Evolutionary conservation across 2,113 vertebrate genomes (phyloP).

Genomic region (Cebidichthys violaceus): DNA sequence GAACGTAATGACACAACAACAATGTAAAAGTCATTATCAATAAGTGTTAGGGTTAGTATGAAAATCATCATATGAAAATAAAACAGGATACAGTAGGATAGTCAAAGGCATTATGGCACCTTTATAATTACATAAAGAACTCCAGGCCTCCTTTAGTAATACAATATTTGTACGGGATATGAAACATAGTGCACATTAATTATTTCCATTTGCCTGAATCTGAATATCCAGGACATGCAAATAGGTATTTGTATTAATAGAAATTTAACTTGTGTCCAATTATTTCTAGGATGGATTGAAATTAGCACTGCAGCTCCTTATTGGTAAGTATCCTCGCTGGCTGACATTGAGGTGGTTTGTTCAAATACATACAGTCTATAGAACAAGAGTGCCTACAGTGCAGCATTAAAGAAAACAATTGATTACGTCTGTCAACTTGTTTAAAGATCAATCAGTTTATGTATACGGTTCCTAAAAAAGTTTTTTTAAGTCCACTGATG

Average conservation of each 20-base stretch:
- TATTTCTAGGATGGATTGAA: neutral
- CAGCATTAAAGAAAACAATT: neutral
- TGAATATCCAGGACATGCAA: neutral
- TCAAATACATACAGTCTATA: neutral
- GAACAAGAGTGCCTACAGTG: neutral
- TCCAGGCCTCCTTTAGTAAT: neutral
- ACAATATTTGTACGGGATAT: neutral
- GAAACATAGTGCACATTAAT: neutral
- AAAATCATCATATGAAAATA: neutral
- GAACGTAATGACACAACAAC: neutral
- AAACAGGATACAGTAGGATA: neutral
- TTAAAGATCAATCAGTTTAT: slow-evolving; percentile 14
- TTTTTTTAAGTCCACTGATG: slow-evolving; percentile 19
- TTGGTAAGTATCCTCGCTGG: neutral
- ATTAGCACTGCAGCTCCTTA: neutral
- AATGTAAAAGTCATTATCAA: slow-evolving; percentile 1
- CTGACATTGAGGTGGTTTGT: neutral
- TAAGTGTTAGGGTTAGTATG: neutral
- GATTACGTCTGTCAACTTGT: neutral
- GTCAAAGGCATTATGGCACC: neutral
- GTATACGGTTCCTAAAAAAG: slow-evolving; percentile 1
- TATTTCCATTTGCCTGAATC: neutral
- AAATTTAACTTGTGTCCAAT: neutral
- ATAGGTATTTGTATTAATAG: neutral
- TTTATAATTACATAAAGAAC: neutral